Evolutionary conservation across 35 echinoderm and acorn worm species (phyloP), one percentile per base, ranked within the genome.

Genomic region (Lytechinus variegatus): DNA sequence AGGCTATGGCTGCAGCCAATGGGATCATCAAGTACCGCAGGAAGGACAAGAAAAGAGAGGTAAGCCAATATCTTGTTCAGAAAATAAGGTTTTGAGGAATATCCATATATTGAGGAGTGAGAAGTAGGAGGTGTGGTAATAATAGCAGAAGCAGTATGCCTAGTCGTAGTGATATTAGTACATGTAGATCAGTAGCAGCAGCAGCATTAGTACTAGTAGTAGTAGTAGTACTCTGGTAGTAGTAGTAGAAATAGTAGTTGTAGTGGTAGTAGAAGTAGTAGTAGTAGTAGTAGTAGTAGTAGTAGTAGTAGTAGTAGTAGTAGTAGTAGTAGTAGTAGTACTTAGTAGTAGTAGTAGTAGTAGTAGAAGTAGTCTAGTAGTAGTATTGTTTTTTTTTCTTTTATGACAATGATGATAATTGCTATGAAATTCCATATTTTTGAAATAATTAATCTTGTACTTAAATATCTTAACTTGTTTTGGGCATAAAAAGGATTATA

Each of bases 1-100:
- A 99, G 89, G 95, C 97, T 28, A 99, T 99, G 98, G 97, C 97
- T 13, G 97, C 97, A 52, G 97, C 98, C 0, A 99, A 99, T 96
- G 98, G 97, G 12, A 94, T 98, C 21, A 95, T 98, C 21, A 97
- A 96, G 94, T 97, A 97, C 94, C 97, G 96, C 87, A 87, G 97
- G n/a, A 98, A 98, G 79, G 98, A 98, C 52, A 97, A 96, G 87
- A 97, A 97, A 94, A 94, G 95, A 96, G 98, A 99, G 94, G 98
- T 99, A 92, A 92, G 95, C 12, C 19, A 79, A 7, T 0, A 0
- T 4, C 61, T 21, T 71, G 61, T 71, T 3, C 57, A 10, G 10
- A 44, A 44, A 44, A 44, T 44, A 44, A 44, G 33, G 33, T 44
- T 44, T 44, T 44, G 33, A 1, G 33, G 33, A 44, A 44, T 44